phyloP scores from a whole-genome alignment of 2,888 invertebrate genomes.

The Hymenopus coronatus region DNA sequence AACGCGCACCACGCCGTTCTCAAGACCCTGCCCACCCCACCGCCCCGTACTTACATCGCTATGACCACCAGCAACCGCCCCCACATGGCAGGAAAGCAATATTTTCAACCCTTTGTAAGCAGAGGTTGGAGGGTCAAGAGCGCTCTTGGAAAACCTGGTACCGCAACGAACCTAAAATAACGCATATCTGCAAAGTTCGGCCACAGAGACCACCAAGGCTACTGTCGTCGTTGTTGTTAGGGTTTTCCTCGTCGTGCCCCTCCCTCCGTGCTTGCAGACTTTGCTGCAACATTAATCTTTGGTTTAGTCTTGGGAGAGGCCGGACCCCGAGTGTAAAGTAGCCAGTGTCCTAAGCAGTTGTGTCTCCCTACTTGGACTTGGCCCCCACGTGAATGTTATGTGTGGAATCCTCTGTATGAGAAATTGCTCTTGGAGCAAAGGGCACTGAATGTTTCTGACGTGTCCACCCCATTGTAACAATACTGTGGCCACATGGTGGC shows the following conservation, averaged over 20 bases:
- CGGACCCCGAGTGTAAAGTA: background rate
- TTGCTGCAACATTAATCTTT: conserved; percentile 14
- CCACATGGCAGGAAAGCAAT: background rate
- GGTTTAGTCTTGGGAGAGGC: conserved; percentile 13
- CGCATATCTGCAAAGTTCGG: background rate
- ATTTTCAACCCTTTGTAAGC: background rate
- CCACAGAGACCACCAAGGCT: background rate
- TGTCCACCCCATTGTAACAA: background rate
- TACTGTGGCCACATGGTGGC: background rate
- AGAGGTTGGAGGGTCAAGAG: background rate
- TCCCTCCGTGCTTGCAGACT: background rate
- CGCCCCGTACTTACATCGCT: background rate
- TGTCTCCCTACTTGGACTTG: background rate
- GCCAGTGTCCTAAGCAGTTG: conserved; percentile 18
- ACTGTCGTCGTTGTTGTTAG: background rate
- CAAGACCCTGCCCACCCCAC: background rate
- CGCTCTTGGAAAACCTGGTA: conserved; percentile 6
- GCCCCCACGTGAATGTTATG: background rate
- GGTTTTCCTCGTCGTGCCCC: background rate
- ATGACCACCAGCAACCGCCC: background rate
- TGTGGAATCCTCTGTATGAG: background rate
- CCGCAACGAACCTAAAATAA: conserved; percentile 19
- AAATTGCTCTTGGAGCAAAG: background rate
- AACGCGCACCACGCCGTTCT: background rate
- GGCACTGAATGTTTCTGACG: background rate